Evolutionary conservation across 2,888 invertebrate species (phyloP).

Genomic region (Lepidonotus clava): DNA sequence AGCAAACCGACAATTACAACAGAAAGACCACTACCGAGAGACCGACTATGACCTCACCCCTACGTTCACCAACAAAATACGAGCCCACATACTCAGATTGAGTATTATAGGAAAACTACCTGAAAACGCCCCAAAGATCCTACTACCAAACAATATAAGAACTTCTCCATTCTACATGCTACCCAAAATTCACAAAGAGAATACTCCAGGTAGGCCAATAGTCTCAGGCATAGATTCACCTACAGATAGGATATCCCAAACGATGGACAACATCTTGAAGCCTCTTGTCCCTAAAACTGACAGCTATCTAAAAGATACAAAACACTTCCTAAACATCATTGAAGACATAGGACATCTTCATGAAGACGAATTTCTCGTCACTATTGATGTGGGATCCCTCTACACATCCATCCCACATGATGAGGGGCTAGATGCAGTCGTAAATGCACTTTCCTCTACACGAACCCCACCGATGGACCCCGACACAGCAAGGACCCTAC

Average conservation of each 20-base stretch:
- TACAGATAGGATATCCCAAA: neutral
- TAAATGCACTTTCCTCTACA: too few relatives aligned
- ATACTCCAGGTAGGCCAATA: neutral
- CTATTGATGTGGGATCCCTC: neutral
- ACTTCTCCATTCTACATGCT: neutral
- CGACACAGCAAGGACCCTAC: neutral
- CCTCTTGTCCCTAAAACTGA: neutral
- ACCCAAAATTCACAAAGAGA: slow-evolving; percentile 26
- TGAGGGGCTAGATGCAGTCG: slow-evolving; percentile 5
- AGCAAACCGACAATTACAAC: neutral
- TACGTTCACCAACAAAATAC: neutral
- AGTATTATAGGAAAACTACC: neutral
- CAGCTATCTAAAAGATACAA: neutral
- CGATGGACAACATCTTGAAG: neutral
- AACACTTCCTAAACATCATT: neutral
- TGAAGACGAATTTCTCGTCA: neutral
- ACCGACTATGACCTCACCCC: neutral
- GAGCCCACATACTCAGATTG: neutral
- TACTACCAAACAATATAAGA: neutral
- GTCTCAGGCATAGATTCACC: neutral
- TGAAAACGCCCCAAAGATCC: neutral
- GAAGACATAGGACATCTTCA: neutral
- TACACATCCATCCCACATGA: slow-evolving; percentile 4
- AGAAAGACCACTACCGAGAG: neutral
- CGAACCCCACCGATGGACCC: neutral